Percentiles rank a stretch among this genome's conserved stretches.
phyloP scores from a whole-genome alignment of 2,113 vertebrate genomes.

The Psittacara wagleri region DNA sequence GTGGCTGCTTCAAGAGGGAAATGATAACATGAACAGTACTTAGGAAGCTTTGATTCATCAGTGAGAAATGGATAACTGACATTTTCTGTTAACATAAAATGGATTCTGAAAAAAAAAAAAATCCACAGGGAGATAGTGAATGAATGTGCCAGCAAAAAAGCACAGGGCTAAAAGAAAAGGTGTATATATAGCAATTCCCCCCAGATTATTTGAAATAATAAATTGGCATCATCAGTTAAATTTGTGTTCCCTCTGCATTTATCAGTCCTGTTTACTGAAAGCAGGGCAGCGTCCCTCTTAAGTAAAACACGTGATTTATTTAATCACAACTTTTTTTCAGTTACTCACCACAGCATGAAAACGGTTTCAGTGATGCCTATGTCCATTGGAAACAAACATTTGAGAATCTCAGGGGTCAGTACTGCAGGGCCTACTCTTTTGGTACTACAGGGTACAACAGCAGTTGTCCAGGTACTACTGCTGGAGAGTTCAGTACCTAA shows the following conservation, averaged over 20 bases:
- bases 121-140: background rate
- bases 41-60: slow-evolving; percentile 38
- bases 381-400: background rate
- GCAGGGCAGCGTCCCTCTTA: background rate
- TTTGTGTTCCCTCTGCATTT: background rate
- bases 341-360: background rate
- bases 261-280: background rate
- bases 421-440: background rate
- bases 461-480: background rate
- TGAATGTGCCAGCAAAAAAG: background rate
- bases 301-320: background rate
- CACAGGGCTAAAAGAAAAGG: slow-evolving; percentile 15
- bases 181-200: background rate
- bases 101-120: slow-evolving; percentile 17
- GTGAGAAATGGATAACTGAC: slow-evolving; percentile 25
- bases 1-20: slow-evolving; percentile 50
- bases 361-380: background rate
- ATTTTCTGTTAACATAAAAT: slow-evolving; percentile 52
- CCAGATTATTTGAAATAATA: slow-evolving; percentile 20
- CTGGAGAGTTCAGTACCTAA: background rate
- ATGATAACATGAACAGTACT: slow-evolving; percentile 31
- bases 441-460: background rate
- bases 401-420: background rate
- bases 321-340: background rate
- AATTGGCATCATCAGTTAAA: background rate